These are phyloP conservation scores for Acleris laterana DNA, from an alignment of 2,888 invertebrate genomes.

Conservation along the genomic window DNA sequence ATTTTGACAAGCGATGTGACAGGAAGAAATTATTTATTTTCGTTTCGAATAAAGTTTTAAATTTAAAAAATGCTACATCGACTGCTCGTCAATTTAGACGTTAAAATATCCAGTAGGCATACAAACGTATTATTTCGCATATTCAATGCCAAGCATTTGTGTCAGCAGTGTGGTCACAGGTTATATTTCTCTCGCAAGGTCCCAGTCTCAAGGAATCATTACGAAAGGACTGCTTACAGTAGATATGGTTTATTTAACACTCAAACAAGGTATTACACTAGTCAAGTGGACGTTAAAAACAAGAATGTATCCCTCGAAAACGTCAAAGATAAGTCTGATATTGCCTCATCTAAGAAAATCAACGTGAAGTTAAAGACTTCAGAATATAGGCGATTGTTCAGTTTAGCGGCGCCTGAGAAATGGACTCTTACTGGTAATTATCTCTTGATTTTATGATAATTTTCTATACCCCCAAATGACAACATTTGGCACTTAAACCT, in stretches of 20 bases:
- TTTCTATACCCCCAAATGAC: neutral
- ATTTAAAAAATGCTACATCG: conserved; percentile 69
- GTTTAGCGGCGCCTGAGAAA: conserved; percentile 86
- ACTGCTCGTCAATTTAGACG: conserved; percentile 65
- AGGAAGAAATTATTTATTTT: conserved; percentile 34
- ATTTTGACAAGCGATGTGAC: conserved; percentile 34
- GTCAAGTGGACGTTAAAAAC: conserved; percentile 69
- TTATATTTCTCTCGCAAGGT: conserved; percentile 68
- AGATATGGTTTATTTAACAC: conserved; percentile 59
- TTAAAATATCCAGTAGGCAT: conserved; percentile 64
- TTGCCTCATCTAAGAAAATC: conserved; percentile 66
- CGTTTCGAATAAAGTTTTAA: conserved; percentile 45
- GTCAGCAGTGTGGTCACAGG: conserved; percentile 71
- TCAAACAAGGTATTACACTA: conserved; percentile 65
- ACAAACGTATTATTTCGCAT: conserved; percentile 58
- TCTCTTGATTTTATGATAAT: neutral
- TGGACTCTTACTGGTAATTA: conserved; percentile 84
- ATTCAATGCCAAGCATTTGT: conserved; percentile 55
- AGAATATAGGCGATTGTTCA: conserved; percentile 82
- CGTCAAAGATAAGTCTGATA: conserved; percentile 55
- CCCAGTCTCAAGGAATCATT: conserved; percentile 61
- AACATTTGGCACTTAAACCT: neutral
- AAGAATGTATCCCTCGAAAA: conserved; percentile 59
- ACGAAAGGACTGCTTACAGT: conserved; percentile 60
- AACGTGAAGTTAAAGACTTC: conserved; percentile 80